A percentile compares a stretch with the other conserved stretches of the same genome.
phyloP scores from a whole-genome alignment of 2,888 invertebrate species.

The Gibbula magus region DNA sequence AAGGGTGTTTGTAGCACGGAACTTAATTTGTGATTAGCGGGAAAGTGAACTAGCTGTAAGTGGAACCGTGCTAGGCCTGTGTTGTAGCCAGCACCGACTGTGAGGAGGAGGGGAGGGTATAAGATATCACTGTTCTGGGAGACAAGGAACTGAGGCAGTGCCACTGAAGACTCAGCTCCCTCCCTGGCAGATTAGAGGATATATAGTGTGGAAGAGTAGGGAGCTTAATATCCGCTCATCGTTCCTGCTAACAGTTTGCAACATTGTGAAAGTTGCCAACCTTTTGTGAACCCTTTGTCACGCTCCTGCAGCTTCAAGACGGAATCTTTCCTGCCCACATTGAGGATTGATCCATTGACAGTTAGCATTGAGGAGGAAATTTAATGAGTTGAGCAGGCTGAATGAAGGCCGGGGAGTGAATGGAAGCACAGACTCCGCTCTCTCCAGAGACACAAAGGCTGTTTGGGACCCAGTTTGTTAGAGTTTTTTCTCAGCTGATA shows the following conservation, averaged over 20 bases:
- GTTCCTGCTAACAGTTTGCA: not conserved
- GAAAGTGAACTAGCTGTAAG: no score
- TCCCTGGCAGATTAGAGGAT: not conserved
- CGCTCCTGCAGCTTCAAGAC: not conserved
- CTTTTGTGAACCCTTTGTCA: not conserved
- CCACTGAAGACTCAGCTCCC: not conserved
- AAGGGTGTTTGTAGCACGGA: no score
- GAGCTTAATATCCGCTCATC: not conserved
- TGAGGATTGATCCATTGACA: constrained; percentile 8
- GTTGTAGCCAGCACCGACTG: not conserved
- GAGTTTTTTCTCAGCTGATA: not conserved
- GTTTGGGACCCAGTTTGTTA: not conserved
- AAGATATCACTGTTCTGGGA: not conserved
- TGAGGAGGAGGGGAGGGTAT: not conserved
- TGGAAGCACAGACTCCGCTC: not conserved
- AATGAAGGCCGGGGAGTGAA: not conserved
- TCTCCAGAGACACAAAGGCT: constrained; percentile 11
- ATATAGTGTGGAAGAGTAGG: not conserved
- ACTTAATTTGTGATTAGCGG: no score
- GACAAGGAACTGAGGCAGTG: not conserved
- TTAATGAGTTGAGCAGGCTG: constrained; percentile 7
- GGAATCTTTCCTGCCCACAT: not conserved
- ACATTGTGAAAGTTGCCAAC: not conserved
- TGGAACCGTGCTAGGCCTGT: no score
- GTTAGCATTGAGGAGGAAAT: constrained; percentile 2